Conservation (phyloP, 2,113 vertebrate species). For the Prochilodus magdalenae region DNA sequence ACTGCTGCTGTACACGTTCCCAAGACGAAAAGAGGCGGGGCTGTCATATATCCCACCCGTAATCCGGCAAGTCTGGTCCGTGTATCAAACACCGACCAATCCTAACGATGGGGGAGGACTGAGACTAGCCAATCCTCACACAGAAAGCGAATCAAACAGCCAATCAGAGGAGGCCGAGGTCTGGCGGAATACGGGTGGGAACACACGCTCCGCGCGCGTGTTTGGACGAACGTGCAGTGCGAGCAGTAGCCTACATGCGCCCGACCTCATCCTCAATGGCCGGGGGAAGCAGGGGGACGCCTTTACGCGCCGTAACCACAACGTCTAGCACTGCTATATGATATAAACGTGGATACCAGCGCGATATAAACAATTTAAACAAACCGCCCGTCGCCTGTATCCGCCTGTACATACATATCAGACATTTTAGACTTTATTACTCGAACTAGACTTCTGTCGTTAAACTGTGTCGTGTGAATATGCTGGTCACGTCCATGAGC, state of each 20-base stretch:
- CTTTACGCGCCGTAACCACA: constrained; percentile 54
- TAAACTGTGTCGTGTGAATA: no score
- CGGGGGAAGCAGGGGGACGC: constrained; percentile 55
- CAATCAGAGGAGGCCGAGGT: background rate
- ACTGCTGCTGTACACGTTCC: background rate
- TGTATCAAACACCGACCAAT: background rate
- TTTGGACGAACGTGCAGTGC: constrained; percentile 4
- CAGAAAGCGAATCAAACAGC: background rate
- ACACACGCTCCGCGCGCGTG: background rate
- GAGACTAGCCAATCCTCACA: background rate
- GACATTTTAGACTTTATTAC: no score
- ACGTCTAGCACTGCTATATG: no score
- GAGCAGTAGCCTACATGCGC: constrained; percentile 63
- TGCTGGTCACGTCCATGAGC: background rate
- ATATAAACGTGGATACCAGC: background rate
- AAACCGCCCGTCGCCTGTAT: background rate
- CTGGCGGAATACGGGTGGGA: background rate
- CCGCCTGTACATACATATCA: no score
- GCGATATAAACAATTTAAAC: background rate
- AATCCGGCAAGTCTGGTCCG: background rate
- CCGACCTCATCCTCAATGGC: constrained; percentile 77
- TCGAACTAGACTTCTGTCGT: no score
- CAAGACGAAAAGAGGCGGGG: background rate
- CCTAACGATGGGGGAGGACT: background rate
- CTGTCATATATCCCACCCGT: background rate